A percentile compares a stretch with the other conserved stretches of the same genome.
Conservation (phyloP, 35 echinoderm and acorn worm species). For the Patiria miniata region DNA sequence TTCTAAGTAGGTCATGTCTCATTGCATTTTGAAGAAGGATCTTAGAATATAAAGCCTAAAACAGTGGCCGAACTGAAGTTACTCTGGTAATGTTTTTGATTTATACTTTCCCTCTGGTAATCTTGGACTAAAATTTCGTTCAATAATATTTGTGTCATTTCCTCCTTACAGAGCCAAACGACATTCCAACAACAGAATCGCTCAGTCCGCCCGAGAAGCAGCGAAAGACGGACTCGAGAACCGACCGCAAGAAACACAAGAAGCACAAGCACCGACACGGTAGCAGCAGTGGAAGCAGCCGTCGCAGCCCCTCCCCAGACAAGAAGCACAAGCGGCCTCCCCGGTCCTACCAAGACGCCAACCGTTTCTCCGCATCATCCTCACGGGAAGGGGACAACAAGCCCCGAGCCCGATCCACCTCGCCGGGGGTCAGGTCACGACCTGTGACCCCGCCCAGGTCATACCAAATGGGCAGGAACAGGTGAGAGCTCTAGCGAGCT, state of each 20-base stretch:
- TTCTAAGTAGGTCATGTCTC: too few species aligned
- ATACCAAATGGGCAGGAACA: not conserved
- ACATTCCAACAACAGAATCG: not conserved
- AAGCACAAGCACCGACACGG: constrained; percentile 14
- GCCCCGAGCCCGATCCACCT: not conserved
- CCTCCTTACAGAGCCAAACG: not conserved
- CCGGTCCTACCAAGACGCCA: not conserved
- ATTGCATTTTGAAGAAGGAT: too few species aligned
- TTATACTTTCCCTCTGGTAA: too few species aligned
- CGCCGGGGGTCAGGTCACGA: not conserved
- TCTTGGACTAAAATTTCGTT: too few species aligned
- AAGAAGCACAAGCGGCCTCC: not conserved
- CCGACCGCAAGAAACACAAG: not conserved
- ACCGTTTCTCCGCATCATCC: not conserved
- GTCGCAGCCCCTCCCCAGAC: not conserved
- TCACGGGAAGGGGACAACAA: not conserved
- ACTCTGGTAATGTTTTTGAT: too few species aligned
- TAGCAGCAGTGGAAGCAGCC: not conserved
- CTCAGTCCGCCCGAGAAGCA: not conserved
- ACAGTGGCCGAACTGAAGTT: too few species aligned
- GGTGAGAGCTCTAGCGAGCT: not conserved
- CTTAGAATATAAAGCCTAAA: too few species aligned
- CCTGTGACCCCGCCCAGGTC: not conserved
- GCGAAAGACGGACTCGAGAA: not conserved
- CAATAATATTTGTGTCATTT: too few species aligned